Evolutionary conservation across 2,797 vertebrate species (phyloP).

Genomic region (Setipinna tenuifilis): DNA sequence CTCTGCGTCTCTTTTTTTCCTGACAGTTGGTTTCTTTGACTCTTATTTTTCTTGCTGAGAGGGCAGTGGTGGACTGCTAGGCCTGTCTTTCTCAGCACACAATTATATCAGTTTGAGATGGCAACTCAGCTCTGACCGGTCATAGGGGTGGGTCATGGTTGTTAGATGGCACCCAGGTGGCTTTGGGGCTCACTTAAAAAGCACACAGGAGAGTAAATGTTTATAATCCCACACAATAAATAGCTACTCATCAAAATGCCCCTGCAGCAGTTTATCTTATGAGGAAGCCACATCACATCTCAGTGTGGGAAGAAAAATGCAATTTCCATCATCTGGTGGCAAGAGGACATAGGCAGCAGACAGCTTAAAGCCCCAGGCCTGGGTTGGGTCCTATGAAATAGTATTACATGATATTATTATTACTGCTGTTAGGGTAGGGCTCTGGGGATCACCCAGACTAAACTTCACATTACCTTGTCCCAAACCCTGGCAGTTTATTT

Average conservation of each 20-base stretch:
- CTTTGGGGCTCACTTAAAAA: slow-evolving; percentile 71
- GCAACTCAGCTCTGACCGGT: slow-evolving; percentile 61
- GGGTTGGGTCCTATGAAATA: too few relatives aligned
- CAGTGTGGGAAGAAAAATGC: neutral
- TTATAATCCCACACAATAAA: slow-evolving; percentile 57
- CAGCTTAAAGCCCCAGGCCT: too few relatives aligned
- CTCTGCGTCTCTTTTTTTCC: neutral
- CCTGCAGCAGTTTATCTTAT: neutral
- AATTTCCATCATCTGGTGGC: neutral
- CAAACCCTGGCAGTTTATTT: neutral
- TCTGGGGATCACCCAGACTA: too few relatives aligned
- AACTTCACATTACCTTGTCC: too few relatives aligned
- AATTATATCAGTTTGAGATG: slow-evolving; percentile 67
- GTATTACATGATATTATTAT: too few relatives aligned
- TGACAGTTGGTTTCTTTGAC: neutral
- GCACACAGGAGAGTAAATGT: slow-evolving; percentile 66
- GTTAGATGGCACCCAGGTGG: slow-evolving; percentile 64
- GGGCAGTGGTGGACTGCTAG: slow-evolving; percentile 19
- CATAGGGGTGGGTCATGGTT: slow-evolving; percentile 64
- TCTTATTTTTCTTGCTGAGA: slow-evolving; percentile 23
- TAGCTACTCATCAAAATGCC: neutral
- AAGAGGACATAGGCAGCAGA: neutral
- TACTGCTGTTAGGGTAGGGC: too few relatives aligned
- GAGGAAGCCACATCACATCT: neutral
- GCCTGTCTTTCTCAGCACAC: slow-evolving; percentile 65